phyloP scores from a whole-genome alignment of 2,888 invertebrate genomes.

The Ophonus ardosiacus region DNA sequence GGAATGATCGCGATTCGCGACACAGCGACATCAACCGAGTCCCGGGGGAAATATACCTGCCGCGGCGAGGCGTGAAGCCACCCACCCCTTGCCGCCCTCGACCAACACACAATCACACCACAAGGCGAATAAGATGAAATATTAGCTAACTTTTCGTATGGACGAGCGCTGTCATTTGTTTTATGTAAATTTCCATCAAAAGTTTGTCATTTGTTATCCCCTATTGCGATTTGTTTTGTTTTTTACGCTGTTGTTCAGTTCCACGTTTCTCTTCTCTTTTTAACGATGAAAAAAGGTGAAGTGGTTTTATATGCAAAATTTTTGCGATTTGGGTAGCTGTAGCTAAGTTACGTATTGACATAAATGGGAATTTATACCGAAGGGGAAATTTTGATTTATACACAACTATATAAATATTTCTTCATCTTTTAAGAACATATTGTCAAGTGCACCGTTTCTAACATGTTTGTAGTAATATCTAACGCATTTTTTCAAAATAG shows the following conservation, averaged over 20 bases:
- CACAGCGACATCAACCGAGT: not conserved
- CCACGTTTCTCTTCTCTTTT: conserved; percentile 33
- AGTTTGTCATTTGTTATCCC: conserved; percentile 74
- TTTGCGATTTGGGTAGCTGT: not conserved
- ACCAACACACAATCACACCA: conserved; percentile 23
- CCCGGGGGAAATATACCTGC: conserved; percentile 75
- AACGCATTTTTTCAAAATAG: not conserved
- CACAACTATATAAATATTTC: not conserved
- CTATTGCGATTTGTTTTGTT: conserved; percentile 50
- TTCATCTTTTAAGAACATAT: not conserved
- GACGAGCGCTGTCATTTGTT: conserved; percentile 76
- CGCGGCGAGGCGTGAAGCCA: conserved; percentile 69
- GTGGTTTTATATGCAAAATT: not conserved
- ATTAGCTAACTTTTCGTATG: conserved; percentile 77
- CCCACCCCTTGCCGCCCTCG: conserved; percentile 10
- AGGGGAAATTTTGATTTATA: not conserved
- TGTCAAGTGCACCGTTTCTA: not conserved
- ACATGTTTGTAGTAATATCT: not conserved
- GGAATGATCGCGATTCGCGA: not conserved
- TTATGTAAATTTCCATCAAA: conserved; percentile 77
- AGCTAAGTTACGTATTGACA: not conserved
- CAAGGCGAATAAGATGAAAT: conserved; percentile 71
- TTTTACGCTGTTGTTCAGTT: not conserved
- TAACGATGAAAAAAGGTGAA: conserved; percentile 2
- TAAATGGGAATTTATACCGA: conserved; percentile 1